phyloP scores from a whole-genome alignment of 2,113 vertebrate species.

The Leptosomus discolor region DNA sequence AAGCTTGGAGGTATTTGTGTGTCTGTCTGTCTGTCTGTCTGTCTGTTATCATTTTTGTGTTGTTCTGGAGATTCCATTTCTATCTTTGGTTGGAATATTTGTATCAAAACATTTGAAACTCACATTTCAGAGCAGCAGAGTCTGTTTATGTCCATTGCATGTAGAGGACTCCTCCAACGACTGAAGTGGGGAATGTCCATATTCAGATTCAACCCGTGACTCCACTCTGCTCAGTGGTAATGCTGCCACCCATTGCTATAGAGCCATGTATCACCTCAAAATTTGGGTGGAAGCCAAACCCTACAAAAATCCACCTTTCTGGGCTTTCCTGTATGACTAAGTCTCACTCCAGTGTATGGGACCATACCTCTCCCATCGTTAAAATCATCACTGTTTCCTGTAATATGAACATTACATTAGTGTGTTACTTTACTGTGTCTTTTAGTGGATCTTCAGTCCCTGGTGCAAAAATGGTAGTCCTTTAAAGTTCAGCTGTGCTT shows the following conservation, averaged over 20 bases:
- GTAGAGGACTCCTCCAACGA: neutral
- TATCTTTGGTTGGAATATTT: neutral
- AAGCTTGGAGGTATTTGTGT: neutral
- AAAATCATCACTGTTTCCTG: neutral
- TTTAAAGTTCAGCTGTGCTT: neutral
- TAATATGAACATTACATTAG: neutral
- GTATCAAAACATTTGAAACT: neutral
- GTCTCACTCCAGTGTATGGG: neutral
- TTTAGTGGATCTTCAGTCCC: neutral
- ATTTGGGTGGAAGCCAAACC: neutral
- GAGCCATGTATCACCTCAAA: neutral
- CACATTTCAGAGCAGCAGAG: neutral
- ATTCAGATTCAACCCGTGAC: neutral
- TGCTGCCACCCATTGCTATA: neutral
- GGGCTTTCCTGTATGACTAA: neutral
- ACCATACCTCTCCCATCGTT: neutral
- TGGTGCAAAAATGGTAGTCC: neutral
- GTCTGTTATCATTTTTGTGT: neutral
- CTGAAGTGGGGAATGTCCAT: fast-evolving
- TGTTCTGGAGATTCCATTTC: neutral
- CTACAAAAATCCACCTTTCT: neutral
- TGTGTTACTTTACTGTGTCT: neutral
- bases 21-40: neutral
- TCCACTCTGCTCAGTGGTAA: neutral
- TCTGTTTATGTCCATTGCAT: neutral